Conservation (phyloP, 2,888 invertebrate genomes). For the Phyllotreta striolata region DNA sequence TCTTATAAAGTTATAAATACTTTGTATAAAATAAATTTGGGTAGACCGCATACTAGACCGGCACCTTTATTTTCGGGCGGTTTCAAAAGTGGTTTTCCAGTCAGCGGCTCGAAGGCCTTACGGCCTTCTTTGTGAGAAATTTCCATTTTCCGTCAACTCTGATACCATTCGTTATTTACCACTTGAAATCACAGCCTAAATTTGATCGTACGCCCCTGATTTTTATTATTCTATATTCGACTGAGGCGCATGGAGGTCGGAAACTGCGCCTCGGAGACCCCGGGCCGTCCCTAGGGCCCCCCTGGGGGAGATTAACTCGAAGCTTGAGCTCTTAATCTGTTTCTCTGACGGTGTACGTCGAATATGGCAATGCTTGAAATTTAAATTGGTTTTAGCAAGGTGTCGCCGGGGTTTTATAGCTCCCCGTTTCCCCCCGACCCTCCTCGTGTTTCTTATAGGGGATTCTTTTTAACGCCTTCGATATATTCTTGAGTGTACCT, state of each 20-base stretch:
- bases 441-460: no score
- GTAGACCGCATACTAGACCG: no score
- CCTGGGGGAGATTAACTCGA: slow-evolving; percentile 9
- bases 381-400: slow-evolving; percentile 1
- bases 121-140: no score
- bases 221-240: not conserved
- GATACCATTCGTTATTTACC: no score
- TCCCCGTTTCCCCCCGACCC: not conserved
- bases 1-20: no score
- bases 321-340: slow-evolving; percentile 10
- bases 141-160: no score
- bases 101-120: no score
- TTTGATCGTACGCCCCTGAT: not conserved
- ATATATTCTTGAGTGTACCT: slow-evolving; percentile 11
- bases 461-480: not conserved
- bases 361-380: slow-evolving; percentile 9
- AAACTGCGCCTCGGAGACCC: not conserved
- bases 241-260: not conserved
- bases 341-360: slow-evolving; percentile 5
- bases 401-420: not conserved
- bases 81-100: no score
- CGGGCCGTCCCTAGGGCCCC: not conserved
- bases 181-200: no score
- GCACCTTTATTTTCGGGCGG: no score
- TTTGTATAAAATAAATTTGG: no score